Evolutionary conservation across 2,797 vertebrate species (phyloP).

Genomic region (Sebastolobus altivelis): DNA sequence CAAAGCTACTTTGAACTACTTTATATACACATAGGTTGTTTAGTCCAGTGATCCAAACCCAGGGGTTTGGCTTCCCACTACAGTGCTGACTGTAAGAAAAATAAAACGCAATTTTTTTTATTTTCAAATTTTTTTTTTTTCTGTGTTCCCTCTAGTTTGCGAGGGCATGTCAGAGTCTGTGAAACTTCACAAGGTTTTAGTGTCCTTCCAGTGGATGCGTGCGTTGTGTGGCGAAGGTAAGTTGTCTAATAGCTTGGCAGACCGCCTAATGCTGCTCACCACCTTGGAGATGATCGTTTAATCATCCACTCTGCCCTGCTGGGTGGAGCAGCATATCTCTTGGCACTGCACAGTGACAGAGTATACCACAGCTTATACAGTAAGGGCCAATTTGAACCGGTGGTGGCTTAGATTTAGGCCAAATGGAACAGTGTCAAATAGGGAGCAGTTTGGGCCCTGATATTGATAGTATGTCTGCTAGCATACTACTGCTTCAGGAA

Average conservation of each 20-base stretch:
- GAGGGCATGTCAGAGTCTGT: constrained; percentile 14
- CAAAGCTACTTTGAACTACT: not conserved
- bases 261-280: constrained; percentile 59
- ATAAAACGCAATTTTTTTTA: not conserved
- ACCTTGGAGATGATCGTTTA: constrained; percentile 74
- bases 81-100: not conserved
- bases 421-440: constrained; percentile 44
- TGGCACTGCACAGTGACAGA: constrained; percentile 62
- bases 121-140: not conserved
- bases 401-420: constrained; percentile 20
- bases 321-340: constrained; percentile 61
- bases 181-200: constrained; percentile 37
- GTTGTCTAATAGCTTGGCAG: constrained; percentile 63
- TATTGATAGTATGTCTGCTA: not conserved
- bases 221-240: constrained; percentile 32
- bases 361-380: constrained; percentile 31
- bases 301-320: constrained; percentile 69
- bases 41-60: too few relatives aligned
- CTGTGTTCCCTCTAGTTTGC: not conserved
- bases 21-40: too few relatives aligned
- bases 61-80: not conserved
- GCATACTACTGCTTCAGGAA: not conserved
- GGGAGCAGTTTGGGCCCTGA: constrained; percentile 12
- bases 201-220: constrained; percentile 33
- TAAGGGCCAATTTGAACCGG: constrained; percentile 35